Percentiles rank a stretch among this genome's conserved stretches.
Evolutionary conservation across 2,888 invertebrate genomes (phyloP).

Genomic region (Stenotaenia linearis): DNA sequence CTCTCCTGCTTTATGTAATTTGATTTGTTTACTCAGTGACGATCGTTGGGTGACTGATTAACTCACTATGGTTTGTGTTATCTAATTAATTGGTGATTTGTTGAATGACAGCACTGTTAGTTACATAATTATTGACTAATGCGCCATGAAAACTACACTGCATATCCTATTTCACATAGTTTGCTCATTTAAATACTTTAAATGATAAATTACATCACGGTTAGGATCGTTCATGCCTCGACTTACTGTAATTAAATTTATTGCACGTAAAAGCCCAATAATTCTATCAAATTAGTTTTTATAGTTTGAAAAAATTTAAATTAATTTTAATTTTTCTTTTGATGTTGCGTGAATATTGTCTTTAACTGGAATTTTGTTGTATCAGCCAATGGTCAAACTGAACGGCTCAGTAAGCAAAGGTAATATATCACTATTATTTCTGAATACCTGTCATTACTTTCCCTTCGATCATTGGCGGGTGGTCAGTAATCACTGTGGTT

Average conservation of each 20-base stretch:
- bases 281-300: no score
- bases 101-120: not conserved
- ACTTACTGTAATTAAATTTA: no score
- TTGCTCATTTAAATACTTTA: not conserved
- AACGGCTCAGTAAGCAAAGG: not conserved
- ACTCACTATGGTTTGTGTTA: not conserved
- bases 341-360: no score
- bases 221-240: no score
- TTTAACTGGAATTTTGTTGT: no score
- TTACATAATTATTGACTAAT: not conserved
- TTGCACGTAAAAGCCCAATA: no score
- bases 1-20: not conserved
- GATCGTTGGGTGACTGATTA: not conserved
- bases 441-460: not conserved
- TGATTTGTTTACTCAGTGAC: not conserved
- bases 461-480: not conserved
- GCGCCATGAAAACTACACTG: not conserved
- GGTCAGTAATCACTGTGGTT: not conserved
- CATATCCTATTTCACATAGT: not conserved
- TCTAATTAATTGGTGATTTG: slow-evolving; percentile 1
- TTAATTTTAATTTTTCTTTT: no score
- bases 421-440: not conserved
- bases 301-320: no score
- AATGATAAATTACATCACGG: no score
- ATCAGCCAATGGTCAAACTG: not conserved